These are phyloP conservation scores for Andrena praecox DNA, from an alignment of 2,888 invertebrate species.

Conservation along the genomic window DNA sequence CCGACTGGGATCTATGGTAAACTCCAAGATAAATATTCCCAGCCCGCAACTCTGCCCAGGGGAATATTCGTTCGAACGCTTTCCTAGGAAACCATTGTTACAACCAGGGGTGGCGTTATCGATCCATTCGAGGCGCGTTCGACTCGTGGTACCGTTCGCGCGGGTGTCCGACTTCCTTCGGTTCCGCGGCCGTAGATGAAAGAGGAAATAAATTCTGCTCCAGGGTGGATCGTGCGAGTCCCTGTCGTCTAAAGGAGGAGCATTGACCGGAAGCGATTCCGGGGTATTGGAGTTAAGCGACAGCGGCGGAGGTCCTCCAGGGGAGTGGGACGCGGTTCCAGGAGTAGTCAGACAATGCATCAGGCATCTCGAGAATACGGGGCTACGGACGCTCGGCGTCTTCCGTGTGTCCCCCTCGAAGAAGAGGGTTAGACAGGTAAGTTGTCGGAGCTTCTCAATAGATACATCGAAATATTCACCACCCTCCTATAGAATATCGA, in stretches of 20 bases:
- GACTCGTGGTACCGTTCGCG: no score
- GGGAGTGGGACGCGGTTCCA: slow-evolving; percentile 88
- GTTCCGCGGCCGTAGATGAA: no score
- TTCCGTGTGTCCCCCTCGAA: slow-evolving; percentile 97
- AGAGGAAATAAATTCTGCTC: slow-evolving; percentile 75
- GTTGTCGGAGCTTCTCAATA: background rate
- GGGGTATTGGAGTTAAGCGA: slow-evolving; percentile 85
- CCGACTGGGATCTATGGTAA: background rate
- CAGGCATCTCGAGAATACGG: slow-evolving; percentile 92
- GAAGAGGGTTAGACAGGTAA: slow-evolving; percentile 95
- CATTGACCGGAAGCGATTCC: slow-evolving; percentile 81
- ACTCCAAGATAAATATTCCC: no score
- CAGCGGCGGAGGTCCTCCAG: slow-evolving; percentile 85
- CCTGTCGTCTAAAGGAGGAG: slow-evolving; percentile 85
- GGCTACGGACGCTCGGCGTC: slow-evolving; percentile 94
- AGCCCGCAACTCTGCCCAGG: no score
- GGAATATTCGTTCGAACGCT: no score
- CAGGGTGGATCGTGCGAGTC: slow-evolving; percentile 94
- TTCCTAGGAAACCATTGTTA: no score
- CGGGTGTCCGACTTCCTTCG: no score
- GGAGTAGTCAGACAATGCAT: slow-evolving; percentile 92
- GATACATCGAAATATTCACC: no score
- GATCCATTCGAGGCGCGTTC: no score
- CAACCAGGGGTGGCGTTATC: no score
- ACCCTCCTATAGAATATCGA: no score